A percentile compares a stretch with the other conserved stretches of the same genome.
Conservation (phyloP, 2,888 invertebrate species). For the Chironomus tentans region DNA sequence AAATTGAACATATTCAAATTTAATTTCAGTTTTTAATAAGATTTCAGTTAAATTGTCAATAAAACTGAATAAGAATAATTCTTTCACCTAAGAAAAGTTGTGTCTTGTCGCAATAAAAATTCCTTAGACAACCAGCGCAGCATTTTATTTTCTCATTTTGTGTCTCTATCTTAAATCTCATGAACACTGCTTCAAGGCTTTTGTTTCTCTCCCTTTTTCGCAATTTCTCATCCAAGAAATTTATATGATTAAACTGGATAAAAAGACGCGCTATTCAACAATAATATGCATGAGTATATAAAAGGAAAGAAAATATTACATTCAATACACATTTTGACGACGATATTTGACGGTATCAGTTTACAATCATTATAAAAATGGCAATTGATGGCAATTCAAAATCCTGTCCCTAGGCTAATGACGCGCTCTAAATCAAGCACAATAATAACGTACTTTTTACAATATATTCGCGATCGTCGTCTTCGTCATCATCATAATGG, state of each 20-base stretch:
- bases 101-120: no score
- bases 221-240: background rate
- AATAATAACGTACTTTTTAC: background rate
- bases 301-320: background rate
- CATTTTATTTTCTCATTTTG: background rate
- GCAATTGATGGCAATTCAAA: slow-evolving; percentile 4
- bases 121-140: no score
- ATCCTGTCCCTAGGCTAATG: background rate
- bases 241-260: background rate
- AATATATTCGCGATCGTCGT: background rate
- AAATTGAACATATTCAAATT: no score
- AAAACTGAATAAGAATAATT: no score
- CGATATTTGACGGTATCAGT: background rate
- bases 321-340: background rate
- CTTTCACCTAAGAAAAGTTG: no score
- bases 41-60: no score
- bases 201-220: background rate
- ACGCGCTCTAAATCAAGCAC: background rate
- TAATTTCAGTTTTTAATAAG: no score
- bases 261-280: background rate
- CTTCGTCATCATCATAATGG: background rate
- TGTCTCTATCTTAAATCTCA: background rate
- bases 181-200: background rate
- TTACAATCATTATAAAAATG: background rate
- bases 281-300: background rate